A percentile compares a stretch with the other conserved stretches of the same genome.
phyloP scores from a whole-genome alignment of 1,140 invertebrate genomes.

The Zaprionus gabonicus region DNA sequence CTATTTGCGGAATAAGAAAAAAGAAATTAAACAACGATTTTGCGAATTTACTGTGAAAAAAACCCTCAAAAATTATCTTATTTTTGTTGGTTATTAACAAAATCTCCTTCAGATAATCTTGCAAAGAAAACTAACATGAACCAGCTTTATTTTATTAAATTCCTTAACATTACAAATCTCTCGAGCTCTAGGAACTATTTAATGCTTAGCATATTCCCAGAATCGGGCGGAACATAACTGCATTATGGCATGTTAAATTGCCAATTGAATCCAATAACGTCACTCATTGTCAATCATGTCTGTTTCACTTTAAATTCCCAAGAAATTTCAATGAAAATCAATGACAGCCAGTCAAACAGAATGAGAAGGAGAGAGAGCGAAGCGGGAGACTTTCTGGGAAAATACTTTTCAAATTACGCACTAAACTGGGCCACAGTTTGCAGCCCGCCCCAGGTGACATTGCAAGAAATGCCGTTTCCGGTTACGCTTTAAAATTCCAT shows the following conservation, averaged over 20 bases:
- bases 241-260: not conserved
- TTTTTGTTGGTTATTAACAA: too few relatives aligned
- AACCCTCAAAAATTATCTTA: too few relatives aligned
- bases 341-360: not conserved
- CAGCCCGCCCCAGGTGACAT: not conserved
- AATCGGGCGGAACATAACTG: not conserved
- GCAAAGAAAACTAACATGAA: too few relatives aligned
- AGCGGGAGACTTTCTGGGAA: not conserved
- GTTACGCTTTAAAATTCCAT: not conserved
- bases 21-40: too few relatives aligned
- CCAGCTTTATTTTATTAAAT: too few relatives aligned
- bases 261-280: constrained; percentile 4
- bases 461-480: not conserved
- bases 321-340: not conserved
- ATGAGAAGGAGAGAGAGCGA: not conserved
- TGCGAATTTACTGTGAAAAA: too few relatives aligned
- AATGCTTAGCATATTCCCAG: not conserved
- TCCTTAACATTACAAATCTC: not conserved
- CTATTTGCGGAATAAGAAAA: too few relatives aligned
- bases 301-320: not conserved
- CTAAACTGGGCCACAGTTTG: not conserved
- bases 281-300: not conserved
- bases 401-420: not conserved
- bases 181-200: not conserved
- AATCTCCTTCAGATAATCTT: too few relatives aligned